Base-by-base conservation (phyloP, 2,797 vertebrate genomes). In the Telmatherina bonti region DNA sequence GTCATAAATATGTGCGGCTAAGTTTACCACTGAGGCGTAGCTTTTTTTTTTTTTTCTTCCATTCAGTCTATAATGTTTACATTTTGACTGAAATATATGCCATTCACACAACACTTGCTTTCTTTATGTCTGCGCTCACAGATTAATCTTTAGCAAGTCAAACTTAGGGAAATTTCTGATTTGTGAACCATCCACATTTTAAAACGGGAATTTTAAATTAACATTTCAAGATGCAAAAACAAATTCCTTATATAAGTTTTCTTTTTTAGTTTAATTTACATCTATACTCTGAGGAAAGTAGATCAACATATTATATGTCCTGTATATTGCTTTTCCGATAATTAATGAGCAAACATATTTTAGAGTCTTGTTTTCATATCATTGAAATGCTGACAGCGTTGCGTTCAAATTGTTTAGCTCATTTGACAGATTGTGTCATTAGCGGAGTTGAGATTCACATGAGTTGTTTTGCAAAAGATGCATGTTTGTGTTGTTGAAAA, bases 391-490 rank as follows among this genome's bases (percentile, higher is more conserved):
- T 13, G 2, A 26, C 3, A 11, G 6, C 36, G 60, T 55, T 62
- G 24, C 29, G 35, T 76, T 71, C 65, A 13, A 49, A 27, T 45
- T 64, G 31, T 31, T 72, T 79, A 30, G n/a, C 29, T 77, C 15
- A 29, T 74, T 84, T 84, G 64, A 78, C 67, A 76, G 57, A 78
- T 55, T 49, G 38, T 67, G 62, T 70, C 75, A 33, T 75, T 79
- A 67, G 43, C 68, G 58, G 20, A 53, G 33, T 61, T 57, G 47
- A 71, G 64, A 77, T 78, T 54, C 68, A 62, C 57, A 61, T 55
- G 67, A 81, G 62, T 24, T 77, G 56, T 59, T 76, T 61, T 54
- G 59, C 56, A n/a, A 74, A 61, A 74, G 55, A 64, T 20, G 49
- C 47, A 54, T 64, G 35, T 67, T 74, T 5, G 41, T 41, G 64